These are phyloP conservation scores for Nesoenas mayeri DNA, from an alignment of 2,113 vertebrate species.

Conservation along the genomic window DNA sequence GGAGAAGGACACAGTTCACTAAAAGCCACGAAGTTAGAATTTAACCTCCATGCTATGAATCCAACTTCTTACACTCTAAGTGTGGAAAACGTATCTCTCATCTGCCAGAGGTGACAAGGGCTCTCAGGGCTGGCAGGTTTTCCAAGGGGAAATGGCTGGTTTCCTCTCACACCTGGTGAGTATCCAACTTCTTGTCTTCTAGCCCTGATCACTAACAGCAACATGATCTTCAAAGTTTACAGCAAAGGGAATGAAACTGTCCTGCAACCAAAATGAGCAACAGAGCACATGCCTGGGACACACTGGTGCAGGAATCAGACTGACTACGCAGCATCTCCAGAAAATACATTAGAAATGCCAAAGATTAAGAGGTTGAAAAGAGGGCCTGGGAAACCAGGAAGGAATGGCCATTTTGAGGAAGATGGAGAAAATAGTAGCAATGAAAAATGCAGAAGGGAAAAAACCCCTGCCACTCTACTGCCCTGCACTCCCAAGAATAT, in stretches of 20 bases:
- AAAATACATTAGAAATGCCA: not conserved
- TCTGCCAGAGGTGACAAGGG: not conserved
- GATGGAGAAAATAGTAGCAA: not conserved
- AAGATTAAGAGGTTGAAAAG: not conserved
- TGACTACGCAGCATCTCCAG: not conserved
- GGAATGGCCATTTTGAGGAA: not conserved
- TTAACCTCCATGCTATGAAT: constrained; percentile 2
- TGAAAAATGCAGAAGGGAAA: not conserved
- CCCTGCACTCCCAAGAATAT: not conserved
- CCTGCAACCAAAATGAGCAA: not conserved
- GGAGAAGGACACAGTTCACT: not conserved
- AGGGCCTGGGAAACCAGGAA: not conserved
- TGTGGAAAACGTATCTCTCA: not conserved
- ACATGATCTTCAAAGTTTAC: not conserved
- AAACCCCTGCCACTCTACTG: not conserved
- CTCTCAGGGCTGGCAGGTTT: not conserved
- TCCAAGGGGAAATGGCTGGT: constrained; percentile 23
- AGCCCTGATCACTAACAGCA: not conserved
- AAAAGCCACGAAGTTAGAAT: constrained; percentile 9
- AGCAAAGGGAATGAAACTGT: not conserved
- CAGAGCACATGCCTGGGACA: not conserved
- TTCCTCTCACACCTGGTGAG: constrained; percentile 61
- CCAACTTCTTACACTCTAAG: not conserved
- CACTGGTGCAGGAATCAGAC: not conserved
- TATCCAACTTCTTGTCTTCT: constrained; percentile 24